A percentile compares a stretch with the other conserved stretches of the same genome.
Evolutionary conservation across 2,888 invertebrate genomes (phyloP).

Genomic region (Rhamnusium bicolor): DNA sequence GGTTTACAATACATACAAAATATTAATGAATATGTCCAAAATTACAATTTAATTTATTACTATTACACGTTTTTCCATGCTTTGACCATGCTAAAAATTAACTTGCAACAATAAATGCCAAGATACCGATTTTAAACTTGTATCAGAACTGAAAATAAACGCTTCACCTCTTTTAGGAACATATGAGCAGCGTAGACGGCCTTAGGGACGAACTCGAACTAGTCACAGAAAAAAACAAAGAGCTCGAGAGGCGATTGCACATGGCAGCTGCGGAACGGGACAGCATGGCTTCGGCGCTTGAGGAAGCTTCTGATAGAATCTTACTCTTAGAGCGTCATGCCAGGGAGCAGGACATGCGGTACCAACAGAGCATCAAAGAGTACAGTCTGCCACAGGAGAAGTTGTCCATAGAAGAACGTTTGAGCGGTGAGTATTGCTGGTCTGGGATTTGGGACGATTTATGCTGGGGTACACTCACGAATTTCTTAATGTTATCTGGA

Average conservation of each 20-base stretch:
- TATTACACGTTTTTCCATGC: no score
- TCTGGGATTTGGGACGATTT: no score
- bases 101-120: no score
- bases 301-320: conserved; percentile 93
- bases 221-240: conserved; percentile 86
- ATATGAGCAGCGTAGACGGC: conserved; percentile 90
- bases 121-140: no score
- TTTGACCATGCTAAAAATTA: no score
- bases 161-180: no score
- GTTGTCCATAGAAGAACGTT: conserved; percentile 67
- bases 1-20: no score
- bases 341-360: conserved; percentile 81
- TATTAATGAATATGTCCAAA: no score
- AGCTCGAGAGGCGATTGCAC: conserved; percentile 85
- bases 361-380: conserved; percentile 63
- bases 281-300: conserved; percentile 83
- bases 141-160: no score
- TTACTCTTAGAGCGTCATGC: conserved; percentile 87
- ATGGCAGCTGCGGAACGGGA: conserved; percentile 86
- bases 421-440: conserved; percentile 72
- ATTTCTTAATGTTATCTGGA: no score
- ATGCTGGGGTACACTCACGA: no score
- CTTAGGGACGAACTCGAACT: conserved; percentile 90
- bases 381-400: conserved; percentile 68
- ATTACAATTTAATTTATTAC: no score